Evolutionary conservation across 2,797 vertebrate species (phyloP), one percentile per base, ranked within the genome.

Genomic region (Gallinago nigripennis): DNA sequence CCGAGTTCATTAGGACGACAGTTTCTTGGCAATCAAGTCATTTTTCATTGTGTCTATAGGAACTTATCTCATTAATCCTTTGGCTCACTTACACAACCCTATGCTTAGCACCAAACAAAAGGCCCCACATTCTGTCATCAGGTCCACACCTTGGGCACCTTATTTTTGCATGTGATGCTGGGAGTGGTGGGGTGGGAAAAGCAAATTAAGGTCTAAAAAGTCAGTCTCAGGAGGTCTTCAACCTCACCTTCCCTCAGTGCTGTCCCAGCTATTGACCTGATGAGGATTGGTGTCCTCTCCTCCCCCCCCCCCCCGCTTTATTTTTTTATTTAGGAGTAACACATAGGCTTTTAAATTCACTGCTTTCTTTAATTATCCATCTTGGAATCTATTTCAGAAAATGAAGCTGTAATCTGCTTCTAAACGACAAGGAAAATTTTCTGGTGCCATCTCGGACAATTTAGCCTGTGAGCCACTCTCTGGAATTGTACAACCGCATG

Each of bases 41-140:
- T 92, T 92, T 92, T 80, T 90, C 87, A 78, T 73, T 71, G 81
- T 70, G 78, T 71, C 88, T 80, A 77, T 91, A 92, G 82, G 83
- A 92, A 71, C 30, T 94, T 71, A 84, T 50, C 84, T 86, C 85
- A 84, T 94, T 70, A 85, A 79, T 95, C 65, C 68, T 69, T 50
- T 79, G 86, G 85, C 90, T 68, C 5, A 1, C 41, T 76, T 43
- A 70, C 95, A 96, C 78, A 73, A 20, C 61, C 65, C 50, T 1
- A 5, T 46, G 57, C 71, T 92, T 66, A 56, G 46, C 78, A 82
- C 82, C 78, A 51, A 92, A 87, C 61, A 91, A 81, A 89, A 69
- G 72, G 89, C 75, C 18, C 11, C 5, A 0, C 1, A 0, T 41
- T 48, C 86, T 69, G 70, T 76, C 87, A 82, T 65, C 82, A 73